Conservation (phyloP, 2,113 vertebrate species). For the Clupea harengus region DNA sequence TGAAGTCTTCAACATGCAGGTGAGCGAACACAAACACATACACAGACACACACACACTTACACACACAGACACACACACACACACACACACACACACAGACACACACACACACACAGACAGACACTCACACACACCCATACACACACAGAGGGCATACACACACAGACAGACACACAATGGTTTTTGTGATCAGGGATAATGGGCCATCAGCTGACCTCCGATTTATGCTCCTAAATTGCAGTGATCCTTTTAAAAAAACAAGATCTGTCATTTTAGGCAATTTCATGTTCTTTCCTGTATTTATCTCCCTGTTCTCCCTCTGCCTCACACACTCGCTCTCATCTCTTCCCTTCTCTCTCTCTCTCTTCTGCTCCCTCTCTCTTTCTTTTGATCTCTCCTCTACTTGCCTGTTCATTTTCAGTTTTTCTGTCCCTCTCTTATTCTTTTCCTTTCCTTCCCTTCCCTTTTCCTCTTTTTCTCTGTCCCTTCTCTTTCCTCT, state of each 20-base stretch:
- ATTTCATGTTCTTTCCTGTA: neutral
- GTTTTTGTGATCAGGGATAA: neutral
- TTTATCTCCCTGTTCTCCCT: neutral
- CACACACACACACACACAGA: neutral
- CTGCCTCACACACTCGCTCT: too few species aligned
- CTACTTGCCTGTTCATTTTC: neutral
- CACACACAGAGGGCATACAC: neutral
- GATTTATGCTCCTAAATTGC: neutral
- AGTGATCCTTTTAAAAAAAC: neutral
- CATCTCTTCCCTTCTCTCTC: neutral
- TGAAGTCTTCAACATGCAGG: constrained; percentile 99
- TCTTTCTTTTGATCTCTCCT: too few species aligned
- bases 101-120: constrained; percentile 5
- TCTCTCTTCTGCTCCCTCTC: too few species aligned
- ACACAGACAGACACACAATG: too few species aligned
- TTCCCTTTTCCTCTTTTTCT: too few species aligned
- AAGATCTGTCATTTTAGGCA: neutral
- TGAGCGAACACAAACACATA: constrained; percentile 53
- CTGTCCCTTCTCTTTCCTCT: too few species aligned
- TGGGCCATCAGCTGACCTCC: neutral
- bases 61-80: constrained; percentile 18
- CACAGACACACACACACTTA: neutral
- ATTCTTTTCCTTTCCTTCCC: neutral
- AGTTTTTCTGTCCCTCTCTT: neutral
- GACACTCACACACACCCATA: neutral